These are phyloP conservation scores for Lucilia sericata DNA, from an alignment of 1,140 invertebrate genomes.

Conservation along the genomic window DNA sequence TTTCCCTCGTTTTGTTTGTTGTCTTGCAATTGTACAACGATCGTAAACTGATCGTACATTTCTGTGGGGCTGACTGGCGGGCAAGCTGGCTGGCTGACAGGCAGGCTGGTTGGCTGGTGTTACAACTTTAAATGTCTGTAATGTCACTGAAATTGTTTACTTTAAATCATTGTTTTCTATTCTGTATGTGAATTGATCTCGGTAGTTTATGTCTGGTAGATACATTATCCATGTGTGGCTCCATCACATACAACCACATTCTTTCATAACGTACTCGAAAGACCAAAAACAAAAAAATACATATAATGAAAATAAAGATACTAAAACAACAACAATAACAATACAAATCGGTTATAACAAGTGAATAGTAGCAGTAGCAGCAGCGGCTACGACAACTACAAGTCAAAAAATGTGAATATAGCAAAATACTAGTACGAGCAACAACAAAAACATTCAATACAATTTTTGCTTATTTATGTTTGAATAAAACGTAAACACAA, in stretches of 20 bases:
- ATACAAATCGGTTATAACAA: slow-evolving; percentile 10
- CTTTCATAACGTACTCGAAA: not conserved
- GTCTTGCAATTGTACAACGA: too few relatives aligned
- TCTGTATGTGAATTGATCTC: slow-evolving; percentile 11
- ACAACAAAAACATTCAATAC: slow-evolving; percentile 1
- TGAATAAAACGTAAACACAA: slow-evolving; percentile 45
- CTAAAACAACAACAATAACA: not conserved
- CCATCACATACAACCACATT: slow-evolving; percentile 14
- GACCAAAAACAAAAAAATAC: not conserved
- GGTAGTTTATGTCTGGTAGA: slow-evolving; percentile 10
- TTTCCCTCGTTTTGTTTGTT: too few relatives aligned
- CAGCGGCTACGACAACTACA: not conserved
- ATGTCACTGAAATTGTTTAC: slow-evolving; percentile 14
- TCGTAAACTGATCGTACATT: not conserved
- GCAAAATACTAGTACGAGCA: not conserved
- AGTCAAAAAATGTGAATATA: not conserved
- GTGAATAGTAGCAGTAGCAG: not conserved
- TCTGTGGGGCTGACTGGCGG: not conserved
- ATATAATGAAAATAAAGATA: too few relatives aligned
- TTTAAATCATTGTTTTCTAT: not conserved
- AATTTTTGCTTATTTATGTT: slow-evolving; percentile 28
- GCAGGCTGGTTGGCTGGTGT: not conserved
- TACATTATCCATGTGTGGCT: slow-evolving; percentile 7
- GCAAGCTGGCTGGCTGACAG: too few relatives aligned
- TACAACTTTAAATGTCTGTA: slow-evolving; percentile 19